Base-by-base conservation (phyloP, 2,797 vertebrate species). In the Psittacula echo region DNA sequence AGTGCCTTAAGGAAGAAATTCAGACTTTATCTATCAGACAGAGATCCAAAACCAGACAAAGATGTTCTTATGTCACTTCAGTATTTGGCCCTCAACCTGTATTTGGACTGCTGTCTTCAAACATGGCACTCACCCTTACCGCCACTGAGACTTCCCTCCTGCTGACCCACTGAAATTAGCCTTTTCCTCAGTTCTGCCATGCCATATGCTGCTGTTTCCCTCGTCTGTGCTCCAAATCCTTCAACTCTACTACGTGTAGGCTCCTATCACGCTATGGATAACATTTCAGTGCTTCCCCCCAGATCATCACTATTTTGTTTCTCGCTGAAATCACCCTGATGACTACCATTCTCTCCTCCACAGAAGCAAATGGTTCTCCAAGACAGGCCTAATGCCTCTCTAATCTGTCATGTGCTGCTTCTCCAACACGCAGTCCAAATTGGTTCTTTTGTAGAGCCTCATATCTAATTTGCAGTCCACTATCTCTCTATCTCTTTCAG, bases 381-480 rank as follows among this genome's bases (percentile, higher is more conserved):
- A 74, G 78, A 80, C 45, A 94, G n/a, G 19, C n/a, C 84, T 96
- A 92, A 96, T 94, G 85, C 71, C 71, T 89, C 77, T 58, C 48
- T 94, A 53, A 96, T 74, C 84, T 64, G 53, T 77, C 91, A 94
- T 13, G 5, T 62, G 71, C 73, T 77, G 41, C 82, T 96, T 51
- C 90, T 76, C 85, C 90, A 45, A 56, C 0, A 11, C 7, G 1
- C 30, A 37, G 86, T 32, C 81, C 84, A 95, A 94, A 94, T 48
- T 74, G 72, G 86, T 82, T 77, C 50, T 94, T 96, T 92, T 78
- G 84, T 51, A 93, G 65, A 95, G 90, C 76, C 78, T 92, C 62
- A 26, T 51, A 96, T 96, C 92, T 94, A 96, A 97, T 97, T 95
- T 94, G 86, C 84, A 66, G 94, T 68, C 95, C 75, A 68, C 96